phyloP scores from a whole-genome alignment of 2,888 invertebrate species.

The Apodemia duryi region DNA sequence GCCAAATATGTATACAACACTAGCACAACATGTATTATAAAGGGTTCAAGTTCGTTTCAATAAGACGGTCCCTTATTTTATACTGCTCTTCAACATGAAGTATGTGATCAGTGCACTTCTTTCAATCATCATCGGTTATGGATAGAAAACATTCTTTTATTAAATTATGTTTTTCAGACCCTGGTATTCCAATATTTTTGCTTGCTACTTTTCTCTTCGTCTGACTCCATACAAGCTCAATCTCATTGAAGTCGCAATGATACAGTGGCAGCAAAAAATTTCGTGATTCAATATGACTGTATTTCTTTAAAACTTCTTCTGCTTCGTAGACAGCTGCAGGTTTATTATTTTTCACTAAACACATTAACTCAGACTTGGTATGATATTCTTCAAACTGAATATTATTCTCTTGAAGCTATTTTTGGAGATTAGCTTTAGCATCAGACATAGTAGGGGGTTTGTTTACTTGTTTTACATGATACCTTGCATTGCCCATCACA shows the following conservation, averaged over 20 bases:
- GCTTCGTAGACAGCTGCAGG: slow-evolving; percentile 27
- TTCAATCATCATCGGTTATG: slow-evolving; percentile 11
- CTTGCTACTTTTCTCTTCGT: slow-evolving; percentile 12
- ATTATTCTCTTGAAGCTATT: slow-evolving; percentile 28
- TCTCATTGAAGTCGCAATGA: not conserved
- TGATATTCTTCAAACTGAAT: slow-evolving; percentile 28
- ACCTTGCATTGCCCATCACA: slow-evolving; percentile 29
- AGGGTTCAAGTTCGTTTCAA: too few relatives aligned
- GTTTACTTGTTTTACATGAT: slow-evolving; percentile 26
- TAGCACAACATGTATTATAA: too few relatives aligned
- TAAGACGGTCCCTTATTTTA: too few relatives aligned
- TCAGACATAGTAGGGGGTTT: slow-evolving; percentile 26
- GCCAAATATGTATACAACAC: too few relatives aligned
- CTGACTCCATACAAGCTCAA: not conserved
- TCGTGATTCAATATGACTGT: not conserved
- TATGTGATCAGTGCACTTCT: slow-evolving; percentile 9
- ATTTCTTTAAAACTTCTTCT: slow-evolving; percentile 28
- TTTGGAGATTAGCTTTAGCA: slow-evolving; percentile 22
- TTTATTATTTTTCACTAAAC: slow-evolving; percentile 30
- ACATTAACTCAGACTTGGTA: slow-evolving; percentile 30
- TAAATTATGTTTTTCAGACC: not conserved
- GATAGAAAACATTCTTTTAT: slow-evolving; percentile 6
- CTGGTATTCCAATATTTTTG: slow-evolving; percentile 6
- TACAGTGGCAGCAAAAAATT: slow-evolving; percentile 3
- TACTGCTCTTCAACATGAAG: too few relatives aligned